Conservation (phyloP, 2,113 vertebrate species). For the Ellobius talpinus region DNA sequence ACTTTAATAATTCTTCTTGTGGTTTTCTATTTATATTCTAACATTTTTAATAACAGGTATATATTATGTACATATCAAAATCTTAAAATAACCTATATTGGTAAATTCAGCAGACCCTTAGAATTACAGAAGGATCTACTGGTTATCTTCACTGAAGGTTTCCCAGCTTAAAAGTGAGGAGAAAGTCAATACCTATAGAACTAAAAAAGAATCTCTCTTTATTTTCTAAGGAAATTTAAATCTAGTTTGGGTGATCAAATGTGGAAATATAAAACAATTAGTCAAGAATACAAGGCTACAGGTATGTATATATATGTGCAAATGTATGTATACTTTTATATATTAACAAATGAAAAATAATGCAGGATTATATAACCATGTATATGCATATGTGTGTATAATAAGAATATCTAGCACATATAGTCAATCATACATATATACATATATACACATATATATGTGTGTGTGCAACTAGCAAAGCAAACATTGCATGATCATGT, state of each 20-base stretch:
- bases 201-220: neutral
- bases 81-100: neutral
- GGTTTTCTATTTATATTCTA: neutral
- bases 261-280: neutral
- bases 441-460: no score
- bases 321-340: neutral
- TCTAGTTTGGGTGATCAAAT: neutral
- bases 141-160: neutral
- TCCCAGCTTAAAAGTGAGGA: constrained; percentile 42
- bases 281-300: neutral
- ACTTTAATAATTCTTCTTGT: neutral
- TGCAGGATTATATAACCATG: neutral
- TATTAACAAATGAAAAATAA: neutral
- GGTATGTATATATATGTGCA: neutral
- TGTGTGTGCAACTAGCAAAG: neutral
- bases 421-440: neutral
- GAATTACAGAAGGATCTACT: neutral
- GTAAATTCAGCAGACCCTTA: neutral
- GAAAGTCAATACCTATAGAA: neutral
- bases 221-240: neutral
- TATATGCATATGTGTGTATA: neutral
- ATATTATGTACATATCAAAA: neutral
- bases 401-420: neutral
- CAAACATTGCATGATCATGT: neutral
- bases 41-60: neutral